Evolutionary conservation across 2,113 vertebrate genomes (phyloP).

Genomic region (Mastomys coucha): DNA sequence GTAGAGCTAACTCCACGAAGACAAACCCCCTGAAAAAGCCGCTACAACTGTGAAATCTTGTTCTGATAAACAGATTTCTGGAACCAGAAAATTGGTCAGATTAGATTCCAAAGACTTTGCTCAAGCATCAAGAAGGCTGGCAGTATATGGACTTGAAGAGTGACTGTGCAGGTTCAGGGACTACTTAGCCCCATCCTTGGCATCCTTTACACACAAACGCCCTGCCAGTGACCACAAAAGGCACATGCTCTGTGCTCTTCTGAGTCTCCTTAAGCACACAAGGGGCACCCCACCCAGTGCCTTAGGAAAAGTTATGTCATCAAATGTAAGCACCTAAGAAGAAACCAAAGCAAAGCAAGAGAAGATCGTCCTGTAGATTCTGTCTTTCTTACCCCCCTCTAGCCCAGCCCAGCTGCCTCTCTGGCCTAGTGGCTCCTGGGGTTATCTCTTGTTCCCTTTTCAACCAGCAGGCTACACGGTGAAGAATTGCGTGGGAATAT

Average conservation of each 20-base stretch:
- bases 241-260: neutral
- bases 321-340: neutral
- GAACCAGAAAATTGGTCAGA: slow-evolving; percentile 52
- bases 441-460: neutral
- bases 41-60: neutral
- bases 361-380: neutral
- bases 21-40: slow-evolving; percentile 32
- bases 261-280: neutral
- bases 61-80: slow-evolving; percentile 66
- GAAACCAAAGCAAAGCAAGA: neutral
- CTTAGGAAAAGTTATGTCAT: neutral
- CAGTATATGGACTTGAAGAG: neutral
- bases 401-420: neutral
- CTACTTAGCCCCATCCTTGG: accelerated
- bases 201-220: neutral
- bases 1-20: neutral
- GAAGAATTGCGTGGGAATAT: neutral
- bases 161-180: neutral
- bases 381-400: neutral
- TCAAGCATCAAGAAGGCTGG: neutral
- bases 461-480: neutral
- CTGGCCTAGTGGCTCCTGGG: neutral
- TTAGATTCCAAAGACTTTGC: slow-evolving; percentile 30
- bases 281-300: neutral
- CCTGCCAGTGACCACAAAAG: neutral